A percentile compares a stretch with the other conserved stretches of the same genome.
phyloP scores from a whole-genome alignment of 2,888 invertebrate genomes.

The Eupithecia subumbrata region DNA sequence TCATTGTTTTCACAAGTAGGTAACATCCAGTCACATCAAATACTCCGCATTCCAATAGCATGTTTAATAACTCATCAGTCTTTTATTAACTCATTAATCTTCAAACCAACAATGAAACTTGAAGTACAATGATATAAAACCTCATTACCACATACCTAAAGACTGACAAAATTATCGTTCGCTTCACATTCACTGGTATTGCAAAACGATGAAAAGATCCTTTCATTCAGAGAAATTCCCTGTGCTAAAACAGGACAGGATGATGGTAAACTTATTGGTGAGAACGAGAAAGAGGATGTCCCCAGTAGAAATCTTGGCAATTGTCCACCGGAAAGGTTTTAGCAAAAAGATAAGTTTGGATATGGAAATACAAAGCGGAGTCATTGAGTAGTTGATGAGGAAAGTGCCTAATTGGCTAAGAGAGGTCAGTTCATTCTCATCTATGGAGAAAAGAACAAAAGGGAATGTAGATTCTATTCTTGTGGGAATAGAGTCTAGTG shows the following conservation, averaged over 20 bases:
- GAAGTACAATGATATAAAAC: constrained; percentile 26
- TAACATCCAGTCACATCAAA: constrained; percentile 9
- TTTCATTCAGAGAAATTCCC: constrained; percentile 80
- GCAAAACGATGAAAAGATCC: constrained; percentile 75
- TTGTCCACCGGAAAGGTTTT: constrained; percentile 82
- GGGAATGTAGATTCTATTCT: constrained; percentile 1
- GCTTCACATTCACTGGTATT: constrained; percentile 71
- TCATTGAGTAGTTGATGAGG: constrained; percentile 70
- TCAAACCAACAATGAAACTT: constrained; percentile 32
- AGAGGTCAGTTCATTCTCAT: constrained; percentile 55
- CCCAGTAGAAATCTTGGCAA: constrained; percentile 78
- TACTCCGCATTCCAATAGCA: constrained; percentile 20
- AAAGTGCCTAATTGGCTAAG: constrained; percentile 65
- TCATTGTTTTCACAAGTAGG: background rate
- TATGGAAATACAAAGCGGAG: constrained; percentile 73
- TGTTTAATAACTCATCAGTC: constrained; percentile 31
- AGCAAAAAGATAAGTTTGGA: constrained; percentile 74
- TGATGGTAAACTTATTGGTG: constrained; percentile 47
- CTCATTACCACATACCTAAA: constrained; percentile 39
- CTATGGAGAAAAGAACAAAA: background rate
- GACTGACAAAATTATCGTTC: constrained; percentile 76
- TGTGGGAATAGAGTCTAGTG: background rate
- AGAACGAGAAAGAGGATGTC: constrained; percentile 57
- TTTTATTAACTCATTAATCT: constrained; percentile 28
- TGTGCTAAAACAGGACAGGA: constrained; percentile 56